phyloP scores from a whole-genome alignment of 2,797 vertebrate genomes.

The Monodelphis domestica region DNA sequence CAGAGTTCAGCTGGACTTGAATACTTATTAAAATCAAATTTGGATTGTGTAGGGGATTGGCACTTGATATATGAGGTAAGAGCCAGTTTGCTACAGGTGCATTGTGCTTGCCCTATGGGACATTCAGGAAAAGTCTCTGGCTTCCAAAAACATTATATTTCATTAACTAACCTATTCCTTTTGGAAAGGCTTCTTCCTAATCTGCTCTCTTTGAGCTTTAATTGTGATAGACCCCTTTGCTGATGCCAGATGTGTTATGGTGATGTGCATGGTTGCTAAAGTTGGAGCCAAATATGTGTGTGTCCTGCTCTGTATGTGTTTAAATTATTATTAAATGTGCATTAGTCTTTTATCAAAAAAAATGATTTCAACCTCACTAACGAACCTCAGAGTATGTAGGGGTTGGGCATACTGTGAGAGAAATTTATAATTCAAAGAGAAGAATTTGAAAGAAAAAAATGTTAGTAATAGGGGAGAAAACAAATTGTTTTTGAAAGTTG shows the following conservation, averaged over 20 bases:
- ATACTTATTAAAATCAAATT: neutral
- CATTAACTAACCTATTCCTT: constrained; percentile 25
- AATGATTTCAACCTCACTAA: neutral
- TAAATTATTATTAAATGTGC: neutral
- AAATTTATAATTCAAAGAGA: neutral
- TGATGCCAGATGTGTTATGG: constrained; percentile 46
- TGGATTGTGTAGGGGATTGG: neutral
- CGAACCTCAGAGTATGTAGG: neutral
- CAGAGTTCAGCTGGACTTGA: neutral
- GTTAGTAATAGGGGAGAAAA: neutral
- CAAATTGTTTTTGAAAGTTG: constrained; percentile 23
- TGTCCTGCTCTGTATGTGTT: neutral
- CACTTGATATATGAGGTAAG: constrained; percentile 18
- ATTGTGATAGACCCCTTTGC: constrained; percentile 16
- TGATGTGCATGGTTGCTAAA: constrained; percentile 27
- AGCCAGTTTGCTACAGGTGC: constrained; percentile 8
- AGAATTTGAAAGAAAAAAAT: constrained; percentile 33
- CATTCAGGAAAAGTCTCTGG: constrained; percentile 20
- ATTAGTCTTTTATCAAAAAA: constrained; percentile 10
- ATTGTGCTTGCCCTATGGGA: constrained; percentile 37
- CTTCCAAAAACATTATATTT: constrained; percentile 47
- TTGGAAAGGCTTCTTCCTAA: constrained; percentile 3
- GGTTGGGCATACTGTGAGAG: neutral
- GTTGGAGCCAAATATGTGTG: neutral
- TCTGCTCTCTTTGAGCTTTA: constrained; percentile 28